Percentiles rank a stretch among this genome's conserved stretches.
These are phyloP conservation scores for Chauna torquata DNA, from an alignment of 2,113 vertebrate genomes.

Conservation along the genomic window DNA sequence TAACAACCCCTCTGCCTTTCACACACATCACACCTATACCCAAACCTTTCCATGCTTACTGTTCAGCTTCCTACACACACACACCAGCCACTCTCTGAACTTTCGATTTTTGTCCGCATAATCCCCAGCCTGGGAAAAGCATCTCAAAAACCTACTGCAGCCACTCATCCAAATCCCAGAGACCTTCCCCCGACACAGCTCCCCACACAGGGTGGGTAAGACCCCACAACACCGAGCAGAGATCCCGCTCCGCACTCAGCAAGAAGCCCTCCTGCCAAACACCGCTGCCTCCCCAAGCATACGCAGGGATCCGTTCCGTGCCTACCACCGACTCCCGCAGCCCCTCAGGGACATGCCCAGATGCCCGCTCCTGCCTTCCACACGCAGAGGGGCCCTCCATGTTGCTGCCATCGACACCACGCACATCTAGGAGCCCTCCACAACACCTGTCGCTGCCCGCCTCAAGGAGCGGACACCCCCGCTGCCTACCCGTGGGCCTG, in stretches of 20 bases:
- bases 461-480: background rate
- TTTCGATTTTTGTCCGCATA: background rate
- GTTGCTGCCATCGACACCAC: background rate
- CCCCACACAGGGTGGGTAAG: accelerated
- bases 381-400: background rate
- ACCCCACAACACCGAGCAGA: too few species aligned
- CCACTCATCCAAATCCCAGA: background rate
- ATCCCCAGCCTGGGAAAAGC: background rate
- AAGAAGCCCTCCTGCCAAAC: background rate
- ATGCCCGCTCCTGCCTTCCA: too few species aligned
- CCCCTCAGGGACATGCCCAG: too few species aligned
- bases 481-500: background rate
- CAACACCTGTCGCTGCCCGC: background rate
- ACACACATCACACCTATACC: accelerated
- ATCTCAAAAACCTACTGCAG: background rate
- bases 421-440: background rate
- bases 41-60: background rate
- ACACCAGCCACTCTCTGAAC: background rate
- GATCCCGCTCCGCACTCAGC: background rate
- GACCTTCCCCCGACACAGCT: accelerated
- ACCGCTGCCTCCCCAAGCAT: background rate
- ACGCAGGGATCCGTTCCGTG: accelerated
- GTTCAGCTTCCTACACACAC: background rate
- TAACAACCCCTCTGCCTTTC: too few species aligned
- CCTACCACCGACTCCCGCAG: too few species aligned